These are phyloP conservation scores for Orycteropus afer DNA, from an alignment of 2,113 vertebrate genomes.

Conservation along the genomic window DNA sequence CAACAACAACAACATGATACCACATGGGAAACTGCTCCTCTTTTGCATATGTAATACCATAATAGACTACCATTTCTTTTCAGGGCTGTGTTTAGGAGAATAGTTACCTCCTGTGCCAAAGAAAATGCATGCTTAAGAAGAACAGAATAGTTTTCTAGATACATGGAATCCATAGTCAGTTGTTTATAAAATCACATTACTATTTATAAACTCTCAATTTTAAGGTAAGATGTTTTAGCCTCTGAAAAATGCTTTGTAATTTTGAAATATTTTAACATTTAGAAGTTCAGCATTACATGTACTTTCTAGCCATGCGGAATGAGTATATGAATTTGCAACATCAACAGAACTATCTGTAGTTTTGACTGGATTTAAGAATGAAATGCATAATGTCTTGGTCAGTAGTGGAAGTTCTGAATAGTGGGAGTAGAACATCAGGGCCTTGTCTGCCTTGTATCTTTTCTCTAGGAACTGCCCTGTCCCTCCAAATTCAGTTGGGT, in stretches of 20 bases:
- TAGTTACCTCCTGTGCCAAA: constrained; percentile 27
- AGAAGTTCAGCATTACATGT: neutral
- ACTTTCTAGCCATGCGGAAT: neutral
- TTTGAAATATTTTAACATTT: constrained; percentile 46
- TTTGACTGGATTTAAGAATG: neutral
- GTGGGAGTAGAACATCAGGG: neutral
- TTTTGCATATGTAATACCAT: neutral
- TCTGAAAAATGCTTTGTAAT: constrained; percentile 17
- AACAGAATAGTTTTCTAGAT: constrained; percentile 46
- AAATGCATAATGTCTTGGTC: neutral
- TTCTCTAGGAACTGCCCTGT: neutral
- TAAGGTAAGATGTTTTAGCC: constrained; percentile 43
- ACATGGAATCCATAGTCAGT: neutral
- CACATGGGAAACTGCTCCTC: neutral
- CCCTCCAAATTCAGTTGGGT: neutral
- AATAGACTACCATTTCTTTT: constrained; percentile 15
- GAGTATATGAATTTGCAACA: neutral
- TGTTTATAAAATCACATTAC: constrained; percentile 59
- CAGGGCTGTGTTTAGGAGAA: constrained; percentile 39
- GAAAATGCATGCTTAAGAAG: constrained; percentile 53
- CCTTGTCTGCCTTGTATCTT: neutral
- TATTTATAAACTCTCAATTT: constrained; percentile 61
- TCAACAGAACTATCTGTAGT: neutral
- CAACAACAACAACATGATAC: too few species aligned
- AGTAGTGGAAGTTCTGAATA: neutral